Percentiles rank a stretch among this genome's conserved stretches.
Evolutionary conservation across 2,797 vertebrate genomes (phyloP).

Genomic region (Loris lydekkerianus): DNA sequence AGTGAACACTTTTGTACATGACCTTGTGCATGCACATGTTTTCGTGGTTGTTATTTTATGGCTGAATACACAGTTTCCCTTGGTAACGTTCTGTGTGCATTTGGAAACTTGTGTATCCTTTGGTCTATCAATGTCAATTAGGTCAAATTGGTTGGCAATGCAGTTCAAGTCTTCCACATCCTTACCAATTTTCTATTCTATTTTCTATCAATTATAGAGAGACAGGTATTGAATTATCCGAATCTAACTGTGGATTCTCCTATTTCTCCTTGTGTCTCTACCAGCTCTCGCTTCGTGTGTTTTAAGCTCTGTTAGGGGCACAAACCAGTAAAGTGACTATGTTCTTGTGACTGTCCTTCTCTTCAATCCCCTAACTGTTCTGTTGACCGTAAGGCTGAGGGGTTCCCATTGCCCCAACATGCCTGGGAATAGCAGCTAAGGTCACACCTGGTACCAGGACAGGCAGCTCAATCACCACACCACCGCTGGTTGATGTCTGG

Average conservation of each 20-base stretch:
- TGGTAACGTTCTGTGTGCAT: neutral
- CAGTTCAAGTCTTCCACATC: neutral
- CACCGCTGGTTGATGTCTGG: rapidly evolving
- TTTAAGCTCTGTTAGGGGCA: rapidly evolving
- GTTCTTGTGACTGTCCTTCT: neutral
- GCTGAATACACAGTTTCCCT: neutral
- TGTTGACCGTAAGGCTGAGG: neutral
- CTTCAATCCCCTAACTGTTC: neutral
- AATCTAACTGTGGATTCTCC: too few species aligned
- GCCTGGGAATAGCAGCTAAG: neutral
- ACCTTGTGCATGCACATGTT: neutral
- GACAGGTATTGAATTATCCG: neutral
- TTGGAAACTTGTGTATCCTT: neutral
- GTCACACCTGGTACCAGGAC: rapidly evolving
- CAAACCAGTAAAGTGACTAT: too few species aligned
- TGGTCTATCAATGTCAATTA: too few species aligned
- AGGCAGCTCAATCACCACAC: rapidly evolving
- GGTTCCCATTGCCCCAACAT: rapidly evolving
- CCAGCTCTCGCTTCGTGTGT: neutral
- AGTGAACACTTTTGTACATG: neutral
- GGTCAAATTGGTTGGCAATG: too few species aligned
- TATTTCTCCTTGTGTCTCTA: neutral
- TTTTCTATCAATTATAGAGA: neutral
- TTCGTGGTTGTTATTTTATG: neutral
- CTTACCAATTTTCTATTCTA: neutral